Evolutionary conservation across 2,113 vertebrate species (phyloP), one percentile per base, ranked within the genome.

Genomic region (Geococcyx californianus): DNA sequence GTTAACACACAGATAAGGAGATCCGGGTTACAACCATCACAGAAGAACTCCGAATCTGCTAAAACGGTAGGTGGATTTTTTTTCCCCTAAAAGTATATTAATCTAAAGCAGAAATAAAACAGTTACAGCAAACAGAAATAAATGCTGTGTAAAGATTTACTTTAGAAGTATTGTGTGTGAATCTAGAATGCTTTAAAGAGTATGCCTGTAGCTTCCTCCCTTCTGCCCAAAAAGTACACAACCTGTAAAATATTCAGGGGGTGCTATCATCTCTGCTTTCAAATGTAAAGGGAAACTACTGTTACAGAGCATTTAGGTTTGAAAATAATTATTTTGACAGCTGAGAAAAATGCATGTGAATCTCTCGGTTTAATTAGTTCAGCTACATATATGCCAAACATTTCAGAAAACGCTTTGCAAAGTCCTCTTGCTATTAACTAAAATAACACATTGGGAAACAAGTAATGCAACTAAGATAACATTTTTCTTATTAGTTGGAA

Each of bases 61-160:
- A 34, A 58, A 96, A 97, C 64, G 97, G 98, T 98, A 98, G 66
- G 97, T 96, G 89, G 62, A 58, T 60, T 80, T 84, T 82, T 80
- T 82, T 80, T 90, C 87, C 49, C 88, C 28, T 67, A 78, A 47
- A 94, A 55, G 16, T 29, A 26, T 23, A 63, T 68, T 79, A 82
- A 68, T 5, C 33, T 63, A 51, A 56, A 87, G 33, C 33, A 89
- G 76, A 86, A 69, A 28, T 87, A 90, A 86, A 94, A 49, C 26
- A 62, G 47, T 42, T 84, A 62, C 66, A 86, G 25, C 33, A 93
- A 93, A 75, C 11, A 83, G 31, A 8, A 16, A 10, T 23, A 81
- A 63, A 62, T 25, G 9, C 38, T 56, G 11, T 44, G 17, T 45
- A 87, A 84, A 85, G 3, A 36, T 52, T 63, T 19, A 4, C 26